A percentile compares a stretch with the other conserved stretches of the same genome.
phyloP scores from a whole-genome alignment of 2,797 vertebrate genomes.

The Heteromormyrus szaboi region DNA sequence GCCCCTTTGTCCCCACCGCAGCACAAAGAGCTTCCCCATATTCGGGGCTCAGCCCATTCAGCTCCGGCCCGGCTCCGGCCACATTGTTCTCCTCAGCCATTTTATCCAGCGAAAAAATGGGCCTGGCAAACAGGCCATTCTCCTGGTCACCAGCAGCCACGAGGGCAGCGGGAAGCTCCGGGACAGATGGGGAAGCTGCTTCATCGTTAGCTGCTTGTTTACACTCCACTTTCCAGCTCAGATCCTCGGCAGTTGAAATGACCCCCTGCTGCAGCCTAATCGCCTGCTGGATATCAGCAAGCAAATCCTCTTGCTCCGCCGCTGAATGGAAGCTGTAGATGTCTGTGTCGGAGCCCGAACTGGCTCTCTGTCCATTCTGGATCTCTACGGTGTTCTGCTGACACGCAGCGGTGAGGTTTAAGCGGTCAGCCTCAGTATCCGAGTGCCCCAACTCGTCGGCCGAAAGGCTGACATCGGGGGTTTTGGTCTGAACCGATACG shows the following conservation, averaged over 20 bases:
- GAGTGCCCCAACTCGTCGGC: constrained; percentile 75
- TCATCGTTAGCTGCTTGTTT: constrained; percentile 54
- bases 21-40: constrained; percentile 50
- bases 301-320: constrained; percentile 88
- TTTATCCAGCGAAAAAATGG: constrained; percentile 20
- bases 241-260: constrained; percentile 41
- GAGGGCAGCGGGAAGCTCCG: constrained; percentile 55
- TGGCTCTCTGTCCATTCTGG: constrained; percentile 75
- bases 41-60: neutral
- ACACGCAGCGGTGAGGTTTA: constrained; percentile 52
- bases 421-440: constrained; percentile 65
- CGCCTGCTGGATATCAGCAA: constrained; percentile 92
- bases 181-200: constrained; percentile 49
- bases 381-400: constrained; percentile 48
- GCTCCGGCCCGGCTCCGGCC: constrained; percentile 11
- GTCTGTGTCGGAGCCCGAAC: constrained; percentile 92
- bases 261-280: constrained; percentile 78
- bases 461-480: constrained; percentile 79
- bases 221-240: constrained; percentile 53
- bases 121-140: constrained; percentile 40
- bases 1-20: constrained; percentile 58
- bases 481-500: constrained; percentile 69
- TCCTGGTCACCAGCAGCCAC: constrained; percentile 57
- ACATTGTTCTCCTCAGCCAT: constrained; percentile 31
- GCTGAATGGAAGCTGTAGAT: constrained; percentile 98